Conservation (phyloP, 2,113 vertebrate genomes). For the Elephas maximus region DNA sequence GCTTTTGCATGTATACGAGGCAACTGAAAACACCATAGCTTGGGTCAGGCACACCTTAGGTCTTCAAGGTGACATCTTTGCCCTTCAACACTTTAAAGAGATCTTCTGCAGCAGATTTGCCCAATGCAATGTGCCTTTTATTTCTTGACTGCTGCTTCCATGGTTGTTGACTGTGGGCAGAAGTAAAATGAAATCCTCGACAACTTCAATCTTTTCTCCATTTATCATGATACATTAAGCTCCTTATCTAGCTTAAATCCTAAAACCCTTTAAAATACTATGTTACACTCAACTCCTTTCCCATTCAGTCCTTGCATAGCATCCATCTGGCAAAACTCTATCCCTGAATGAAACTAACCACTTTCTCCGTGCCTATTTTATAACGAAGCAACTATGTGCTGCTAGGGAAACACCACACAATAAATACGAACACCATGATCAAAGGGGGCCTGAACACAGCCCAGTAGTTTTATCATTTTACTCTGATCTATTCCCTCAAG, state of each 20-base stretch:
- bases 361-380: not conserved
- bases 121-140: too few relatives aligned
- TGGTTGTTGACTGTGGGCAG: too few relatives aligned
- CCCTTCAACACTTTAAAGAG: too few relatives aligned
- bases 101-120: too few relatives aligned
- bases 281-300: not conserved
- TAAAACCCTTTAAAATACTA: not conserved
- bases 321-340: not conserved
- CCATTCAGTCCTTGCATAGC: not conserved
- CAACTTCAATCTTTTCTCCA: too few relatives aligned
- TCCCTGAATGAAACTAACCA: not conserved
- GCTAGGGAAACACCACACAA: not conserved
- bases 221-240: too few relatives aligned
- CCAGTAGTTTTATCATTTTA: not conserved
- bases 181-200: too few relatives aligned
- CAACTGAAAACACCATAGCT: too few relatives aligned
- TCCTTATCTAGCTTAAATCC: not conserved
- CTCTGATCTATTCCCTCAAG: not conserved
- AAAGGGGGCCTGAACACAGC: not conserved
- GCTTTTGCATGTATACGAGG: too few relatives aligned
- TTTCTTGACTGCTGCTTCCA: too few relatives aligned
- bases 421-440: not conserved
- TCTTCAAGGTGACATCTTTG: too few relatives aligned
- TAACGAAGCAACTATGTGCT: not conserved
- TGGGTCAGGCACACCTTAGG: too few relatives aligned